Evolutionary conservation across 37 sponge, comb jelly and placozoan genomes (phyloP).

Genomic region (Halisarca cf. caerulea): DNA sequence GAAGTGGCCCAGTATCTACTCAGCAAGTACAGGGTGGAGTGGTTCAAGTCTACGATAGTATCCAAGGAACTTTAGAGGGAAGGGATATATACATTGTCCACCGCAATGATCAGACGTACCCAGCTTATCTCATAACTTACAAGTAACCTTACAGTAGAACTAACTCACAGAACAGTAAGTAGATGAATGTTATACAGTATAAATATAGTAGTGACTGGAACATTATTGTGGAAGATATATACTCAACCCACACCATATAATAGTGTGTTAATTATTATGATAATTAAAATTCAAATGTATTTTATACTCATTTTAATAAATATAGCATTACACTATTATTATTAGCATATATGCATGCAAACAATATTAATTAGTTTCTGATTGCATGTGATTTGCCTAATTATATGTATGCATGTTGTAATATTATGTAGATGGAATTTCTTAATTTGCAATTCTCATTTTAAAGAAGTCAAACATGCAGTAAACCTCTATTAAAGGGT

Average conservation of each 20-base stretch:
- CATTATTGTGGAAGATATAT: no score
- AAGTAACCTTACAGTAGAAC: no score
- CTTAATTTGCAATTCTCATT: background rate
- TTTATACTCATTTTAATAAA: no score
- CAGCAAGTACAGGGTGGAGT: background rate
- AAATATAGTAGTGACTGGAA: background rate
- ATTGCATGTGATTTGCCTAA: background rate
- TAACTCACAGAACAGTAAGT: no score
- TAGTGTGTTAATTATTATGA: no score
- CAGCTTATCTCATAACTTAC: conserved; percentile 21
- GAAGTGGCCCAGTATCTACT: no score
- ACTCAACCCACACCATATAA: no score
- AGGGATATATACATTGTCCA: conserved; percentile 6
- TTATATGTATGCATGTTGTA: no score
- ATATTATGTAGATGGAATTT: background rate
- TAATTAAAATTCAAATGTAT: no score
- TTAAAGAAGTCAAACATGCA: no score
- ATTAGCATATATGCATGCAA: background rate
- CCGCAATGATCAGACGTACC: conserved; percentile 21
- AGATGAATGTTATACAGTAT: background rate
- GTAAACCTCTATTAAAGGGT: no score
- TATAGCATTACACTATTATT: no score
- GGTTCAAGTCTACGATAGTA: background rate
- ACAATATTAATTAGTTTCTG: background rate
- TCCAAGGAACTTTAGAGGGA: background rate